These are phyloP conservation scores for Octodon degus DNA, from an alignment of 2,113 vertebrate species.

Conservation along the genomic window DNA sequence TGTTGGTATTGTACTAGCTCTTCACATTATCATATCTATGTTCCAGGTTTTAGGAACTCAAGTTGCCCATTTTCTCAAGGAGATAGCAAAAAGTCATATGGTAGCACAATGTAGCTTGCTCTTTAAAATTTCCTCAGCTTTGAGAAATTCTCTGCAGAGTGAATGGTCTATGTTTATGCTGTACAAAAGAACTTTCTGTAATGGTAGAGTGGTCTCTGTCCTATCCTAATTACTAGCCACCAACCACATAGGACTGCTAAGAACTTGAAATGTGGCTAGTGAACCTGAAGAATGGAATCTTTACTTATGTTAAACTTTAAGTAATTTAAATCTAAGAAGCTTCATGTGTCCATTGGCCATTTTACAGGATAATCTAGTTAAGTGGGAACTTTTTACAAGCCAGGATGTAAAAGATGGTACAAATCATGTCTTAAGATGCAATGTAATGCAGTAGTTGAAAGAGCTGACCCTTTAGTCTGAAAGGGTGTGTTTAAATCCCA, in stretches of 20 bases:
- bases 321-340: slow-evolving; percentile 13
- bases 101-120: background rate
- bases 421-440: background rate
- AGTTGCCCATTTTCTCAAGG: background rate
- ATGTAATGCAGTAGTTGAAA: background rate
- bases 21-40: background rate
- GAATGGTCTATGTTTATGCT: background rate
- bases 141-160: background rate
- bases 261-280: background rate
- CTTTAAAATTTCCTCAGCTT: background rate
- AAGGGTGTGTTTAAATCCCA: background rate
- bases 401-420: background rate
- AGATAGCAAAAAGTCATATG: background rate
- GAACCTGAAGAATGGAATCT: background rate
- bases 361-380: background rate
- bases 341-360: background rate
- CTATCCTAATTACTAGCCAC: background rate
- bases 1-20: background rate
- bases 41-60: background rate
- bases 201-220: background rate
- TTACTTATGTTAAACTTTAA: slow-evolving; percentile 33
- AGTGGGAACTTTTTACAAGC: background rate
- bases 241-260: background rate
- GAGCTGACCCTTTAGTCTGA: background rate
- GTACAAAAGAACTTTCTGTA: background rate